Conservation (phyloP, 2,113 vertebrate genomes). For the Chrysochloris asiatica region DNA sequence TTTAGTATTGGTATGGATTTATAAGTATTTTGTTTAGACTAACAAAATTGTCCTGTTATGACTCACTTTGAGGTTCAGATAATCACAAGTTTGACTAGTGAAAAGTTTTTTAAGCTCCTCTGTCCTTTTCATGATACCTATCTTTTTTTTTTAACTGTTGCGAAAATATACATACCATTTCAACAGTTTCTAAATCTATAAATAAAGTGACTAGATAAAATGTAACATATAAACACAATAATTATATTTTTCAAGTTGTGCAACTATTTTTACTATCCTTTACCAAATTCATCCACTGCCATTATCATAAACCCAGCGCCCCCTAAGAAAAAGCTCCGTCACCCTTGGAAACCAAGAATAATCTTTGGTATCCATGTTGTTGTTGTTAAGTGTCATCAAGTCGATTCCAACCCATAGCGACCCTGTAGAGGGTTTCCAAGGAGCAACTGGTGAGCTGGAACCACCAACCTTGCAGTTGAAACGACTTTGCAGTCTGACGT, state of each 20-base stretch:
- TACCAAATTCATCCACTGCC: not conserved
- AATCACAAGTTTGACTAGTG: not conserved
- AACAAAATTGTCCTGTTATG: not conserved
- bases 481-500: too few species aligned
- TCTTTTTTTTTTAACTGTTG: not conserved
- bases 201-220: not conserved
- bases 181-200: not conserved
- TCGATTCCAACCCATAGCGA: too few species aligned
- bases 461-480: too few species aligned
- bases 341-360: not conserved
- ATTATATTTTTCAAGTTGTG: not conserved
- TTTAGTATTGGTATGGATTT: not conserved
- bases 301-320: not conserved
- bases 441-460: too few species aligned
- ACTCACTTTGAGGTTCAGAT: slow-evolving; percentile 12
- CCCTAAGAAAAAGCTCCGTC: not conserved
- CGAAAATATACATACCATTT: not conserved
- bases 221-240: too few species aligned
- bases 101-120: not conserved
- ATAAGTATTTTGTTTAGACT: slow-evolving; percentile 24
- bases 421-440: too few species aligned
- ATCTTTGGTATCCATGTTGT: not conserved
- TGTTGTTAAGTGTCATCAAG: too few species aligned
- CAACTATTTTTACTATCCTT: not conserved
- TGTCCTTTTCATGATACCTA: not conserved